phyloP scores from a whole-genome alignment of 1,140 invertebrate species.

The Drosophila asahinai region DNA sequence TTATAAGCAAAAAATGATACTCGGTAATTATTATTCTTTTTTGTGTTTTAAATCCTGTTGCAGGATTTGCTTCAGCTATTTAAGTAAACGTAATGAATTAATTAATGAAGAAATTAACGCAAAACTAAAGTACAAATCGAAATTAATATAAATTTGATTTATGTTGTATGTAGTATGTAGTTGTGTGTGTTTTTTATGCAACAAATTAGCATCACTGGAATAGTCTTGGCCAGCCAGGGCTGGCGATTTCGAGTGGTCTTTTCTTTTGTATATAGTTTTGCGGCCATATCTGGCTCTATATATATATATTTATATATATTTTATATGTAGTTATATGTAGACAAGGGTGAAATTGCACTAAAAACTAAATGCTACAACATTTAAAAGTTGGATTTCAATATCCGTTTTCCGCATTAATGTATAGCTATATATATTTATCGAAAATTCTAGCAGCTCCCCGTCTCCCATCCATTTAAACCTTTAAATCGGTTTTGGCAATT shows the following conservation, averaged over 20 bases:
- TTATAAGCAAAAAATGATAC: slow-evolving; percentile 34
- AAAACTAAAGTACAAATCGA: slow-evolving; percentile 47
- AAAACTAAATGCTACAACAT: slow-evolving; percentile 82
- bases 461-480: slow-evolving; percentile 47
- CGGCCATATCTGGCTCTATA: slow-evolving; percentile 25
- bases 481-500: slow-evolving; percentile 65
- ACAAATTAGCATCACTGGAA: slow-evolving; percentile 81
- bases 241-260: slow-evolving; percentile 68
- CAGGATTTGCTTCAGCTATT: slow-evolving; percentile 81
- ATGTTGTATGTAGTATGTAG: slow-evolving; percentile 60
- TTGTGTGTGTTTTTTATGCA: slow-evolving; percentile 68
- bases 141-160: slow-evolving; percentile 77
- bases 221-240: slow-evolving; percentile 60
- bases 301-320: slow-evolving; percentile 17
- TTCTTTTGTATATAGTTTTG: slow-evolving; percentile 49
- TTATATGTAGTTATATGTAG: slow-evolving; percentile 42
- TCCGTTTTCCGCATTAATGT: slow-evolving; percentile 23
- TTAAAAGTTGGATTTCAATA: slow-evolving; percentile 69
- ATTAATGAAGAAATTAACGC: slow-evolving; percentile 51
- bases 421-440: slow-evolving; percentile 45
- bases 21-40: slow-evolving; percentile 6
- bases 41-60: slow-evolving; percentile 79
- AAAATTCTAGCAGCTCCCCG: slow-evolving; percentile 68
- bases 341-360: slow-evolving; percentile 81
- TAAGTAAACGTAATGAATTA: slow-evolving; percentile 66